These are phyloP conservation scores for Ditylenchus dipsaci DNA, from an alignment of 1,140 invertebrate genomes.

Conservation along the genomic window DNA sequence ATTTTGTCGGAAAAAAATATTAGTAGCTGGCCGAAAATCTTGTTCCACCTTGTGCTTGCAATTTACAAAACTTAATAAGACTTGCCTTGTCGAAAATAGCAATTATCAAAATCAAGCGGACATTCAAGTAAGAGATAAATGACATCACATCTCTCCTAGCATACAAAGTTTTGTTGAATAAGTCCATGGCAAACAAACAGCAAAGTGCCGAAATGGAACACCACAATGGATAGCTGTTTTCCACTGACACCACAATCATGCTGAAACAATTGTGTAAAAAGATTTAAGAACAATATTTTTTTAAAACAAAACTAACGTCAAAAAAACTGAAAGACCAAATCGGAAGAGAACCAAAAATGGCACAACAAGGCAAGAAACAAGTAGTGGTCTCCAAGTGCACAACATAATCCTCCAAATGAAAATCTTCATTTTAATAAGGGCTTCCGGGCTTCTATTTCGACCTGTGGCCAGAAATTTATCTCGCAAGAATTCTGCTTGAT, in stretches of 20 bases:
- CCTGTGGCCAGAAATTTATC: neutral
- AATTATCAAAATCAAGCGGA: constrained; percentile 17
- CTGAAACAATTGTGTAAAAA: no score
- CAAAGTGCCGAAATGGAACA: constrained; percentile 9
- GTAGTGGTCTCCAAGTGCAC: constrained; percentile 11
- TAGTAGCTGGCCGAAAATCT: no score
- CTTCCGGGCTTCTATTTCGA: neutral
- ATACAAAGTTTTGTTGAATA: constrained; percentile 9
- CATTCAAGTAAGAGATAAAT: constrained; percentile 18
- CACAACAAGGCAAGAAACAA: neutral
- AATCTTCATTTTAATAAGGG: neutral
- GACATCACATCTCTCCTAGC: constrained; percentile 14
- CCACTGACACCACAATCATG: constrained; percentile 13
- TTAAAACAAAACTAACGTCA: neutral
- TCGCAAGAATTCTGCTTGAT: constrained; percentile 5
- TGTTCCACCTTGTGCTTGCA: no score
- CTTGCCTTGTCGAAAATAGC: constrained; percentile 28
- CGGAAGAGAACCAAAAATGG: constrained; percentile 3
- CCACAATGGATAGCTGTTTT: constrained; percentile 1
- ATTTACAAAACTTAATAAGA: no score
- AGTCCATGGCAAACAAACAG: constrained; percentile 10
- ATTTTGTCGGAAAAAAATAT: no score
- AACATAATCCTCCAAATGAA: constrained; percentile 10
- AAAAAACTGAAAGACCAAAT: constrained; percentile 11
- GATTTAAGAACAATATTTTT: neutral